Percentiles rank a stretch among this genome's conserved stretches.
phyloP scores from a whole-genome alignment of 2,797 vertebrate species.

The Phrynocephalus guinanensis region DNA sequence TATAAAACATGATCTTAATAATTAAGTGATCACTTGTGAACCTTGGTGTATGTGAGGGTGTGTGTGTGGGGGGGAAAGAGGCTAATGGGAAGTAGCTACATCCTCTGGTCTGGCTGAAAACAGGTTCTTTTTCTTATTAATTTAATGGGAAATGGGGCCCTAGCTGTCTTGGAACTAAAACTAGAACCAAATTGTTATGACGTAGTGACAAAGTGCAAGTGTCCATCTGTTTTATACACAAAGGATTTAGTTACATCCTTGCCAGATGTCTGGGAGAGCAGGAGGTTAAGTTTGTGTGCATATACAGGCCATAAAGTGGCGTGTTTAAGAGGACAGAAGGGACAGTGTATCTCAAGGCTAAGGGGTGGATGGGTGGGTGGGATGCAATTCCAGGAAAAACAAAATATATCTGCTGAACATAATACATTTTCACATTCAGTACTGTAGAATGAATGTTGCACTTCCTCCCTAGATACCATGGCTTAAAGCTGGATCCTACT shows the following conservation, averaged over 20 bases:
- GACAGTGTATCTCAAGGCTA: neutral
- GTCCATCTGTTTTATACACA: conserved; percentile 29
- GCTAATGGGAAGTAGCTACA: conserved; percentile 28
- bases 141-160: conserved; percentile 48
- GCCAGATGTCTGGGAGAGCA: conserved; percentile 25
- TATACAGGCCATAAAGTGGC: neutral
- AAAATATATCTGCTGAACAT: neutral
- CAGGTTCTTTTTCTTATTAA: conserved; percentile 37
- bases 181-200: conserved; percentile 20
- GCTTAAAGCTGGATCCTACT: too few relatives aligned
- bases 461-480: too few relatives aligned
- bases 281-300: fast-evolving
- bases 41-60: neutral
- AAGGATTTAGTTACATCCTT: conserved; percentile 22
- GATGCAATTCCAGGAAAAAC: neutral
- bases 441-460: too few relatives aligned
- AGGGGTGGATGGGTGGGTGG: too few relatives aligned
- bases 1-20: too few relatives aligned
- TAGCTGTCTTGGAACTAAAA: conserved; percentile 38
- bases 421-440: neutral
- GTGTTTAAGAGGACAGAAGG: neutral
- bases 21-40: conserved; percentile 13
- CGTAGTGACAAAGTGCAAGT: neutral
- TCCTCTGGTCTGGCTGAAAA: conserved; percentile 28
- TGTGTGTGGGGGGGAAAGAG: neutral